Percentiles rank a stretch among this genome's conserved stretches.
phyloP scores from a whole-genome alignment of 2,888 invertebrate species.

The Thera britannica region DNA sequence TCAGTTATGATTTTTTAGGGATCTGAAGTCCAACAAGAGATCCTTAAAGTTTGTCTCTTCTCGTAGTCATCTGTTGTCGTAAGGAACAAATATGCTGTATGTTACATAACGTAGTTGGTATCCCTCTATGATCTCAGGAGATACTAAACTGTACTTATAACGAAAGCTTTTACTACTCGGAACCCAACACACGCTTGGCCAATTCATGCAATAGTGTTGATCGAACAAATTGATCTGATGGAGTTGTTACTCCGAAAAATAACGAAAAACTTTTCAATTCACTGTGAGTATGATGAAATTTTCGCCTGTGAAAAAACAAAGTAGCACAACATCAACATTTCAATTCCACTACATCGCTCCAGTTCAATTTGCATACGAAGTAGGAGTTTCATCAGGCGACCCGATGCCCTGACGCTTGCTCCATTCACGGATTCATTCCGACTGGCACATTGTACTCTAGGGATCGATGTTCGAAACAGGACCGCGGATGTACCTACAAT shows the following conservation, averaged over 20 bases:
- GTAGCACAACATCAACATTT: slow-evolving; percentile 34
- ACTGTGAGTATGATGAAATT: slow-evolving; percentile 30
- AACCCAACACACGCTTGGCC: neutral
- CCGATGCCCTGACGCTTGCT: slow-evolving; percentile 26
- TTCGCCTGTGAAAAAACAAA: slow-evolving; percentile 22
- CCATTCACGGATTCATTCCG: slow-evolving; percentile 31
- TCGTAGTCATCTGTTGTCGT: too few relatives aligned
- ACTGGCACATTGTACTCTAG: slow-evolving; percentile 27
- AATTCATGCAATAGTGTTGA: neutral
- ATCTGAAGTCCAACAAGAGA: too few relatives aligned
- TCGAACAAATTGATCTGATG: slow-evolving; percentile 5
- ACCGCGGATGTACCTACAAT: slow-evolving; percentile 11
- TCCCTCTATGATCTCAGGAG: too few relatives aligned
- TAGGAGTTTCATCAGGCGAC: slow-evolving; percentile 26
- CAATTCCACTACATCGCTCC: slow-evolving; percentile 33
- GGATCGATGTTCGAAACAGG: slow-evolving; percentile 25
- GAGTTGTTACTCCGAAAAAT: slow-evolving; percentile 5
- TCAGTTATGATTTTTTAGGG: too few relatives aligned
- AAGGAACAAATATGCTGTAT: too few relatives aligned
- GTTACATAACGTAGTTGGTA: too few relatives aligned
- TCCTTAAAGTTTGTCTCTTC: too few relatives aligned
- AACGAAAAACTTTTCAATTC: slow-evolving; percentile 23
- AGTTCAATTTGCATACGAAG: slow-evolving; percentile 36
- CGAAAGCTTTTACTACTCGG: too few relatives aligned
- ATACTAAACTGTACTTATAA: too few relatives aligned